phyloP scores from a whole-genome alignment of 1,140 invertebrate genomes.

The Drosophila leontia region DNA sequence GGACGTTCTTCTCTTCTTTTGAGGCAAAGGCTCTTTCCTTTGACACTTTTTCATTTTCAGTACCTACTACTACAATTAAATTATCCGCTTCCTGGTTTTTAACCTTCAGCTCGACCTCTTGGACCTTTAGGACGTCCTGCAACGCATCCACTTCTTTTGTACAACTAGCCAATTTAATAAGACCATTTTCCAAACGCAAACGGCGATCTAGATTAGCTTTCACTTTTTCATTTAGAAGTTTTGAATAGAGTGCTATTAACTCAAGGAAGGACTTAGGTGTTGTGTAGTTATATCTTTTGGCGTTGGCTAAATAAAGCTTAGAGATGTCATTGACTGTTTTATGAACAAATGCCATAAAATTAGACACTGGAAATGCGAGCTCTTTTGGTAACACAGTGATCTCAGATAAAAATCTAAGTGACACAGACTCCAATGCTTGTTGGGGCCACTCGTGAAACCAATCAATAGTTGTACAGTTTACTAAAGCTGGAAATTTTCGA shows the following conservation, averaged over 20 bases:
- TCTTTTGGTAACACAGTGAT: conserved; percentile 89
- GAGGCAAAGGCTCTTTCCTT: conserved; percentile 93
- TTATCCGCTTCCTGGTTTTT: conserved; percentile 96
- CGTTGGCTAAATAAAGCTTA: conserved; percentile 92
- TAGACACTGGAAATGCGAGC: conserved; percentile 89
- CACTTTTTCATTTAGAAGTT: conserved; percentile 92
- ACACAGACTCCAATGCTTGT: conserved; percentile 95
- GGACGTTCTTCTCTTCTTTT: conserved; percentile 96
- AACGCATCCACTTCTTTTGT: conserved; percentile 90
- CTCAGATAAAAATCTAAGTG: conserved; percentile 92
- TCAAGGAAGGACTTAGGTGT: conserved; percentile 98
- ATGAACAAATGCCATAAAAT: conserved; percentile 97
- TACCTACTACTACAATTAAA: conserved; percentile 94
- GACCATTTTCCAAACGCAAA: conserved; percentile 93
- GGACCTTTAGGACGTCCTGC: conserved; percentile 91
- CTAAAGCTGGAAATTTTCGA: conserved; percentile 96
- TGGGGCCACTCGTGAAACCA: conserved; percentile 99
- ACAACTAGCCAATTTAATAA: conserved; percentile 94
- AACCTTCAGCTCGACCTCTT: conserved; percentile 94
- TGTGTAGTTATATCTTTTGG: conserved; percentile 97
- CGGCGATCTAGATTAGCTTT: conserved; percentile 92
- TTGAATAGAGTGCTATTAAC: conserved; percentile 94
- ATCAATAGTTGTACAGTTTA: conserved; percentile 96
- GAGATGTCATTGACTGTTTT: conserved; percentile 95
- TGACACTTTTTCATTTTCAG: conserved; percentile 95